Base-by-base conservation (phyloP, 30 jellyfish, hydroid and myxozoan species). In the Aurelia sp. region DNA sequence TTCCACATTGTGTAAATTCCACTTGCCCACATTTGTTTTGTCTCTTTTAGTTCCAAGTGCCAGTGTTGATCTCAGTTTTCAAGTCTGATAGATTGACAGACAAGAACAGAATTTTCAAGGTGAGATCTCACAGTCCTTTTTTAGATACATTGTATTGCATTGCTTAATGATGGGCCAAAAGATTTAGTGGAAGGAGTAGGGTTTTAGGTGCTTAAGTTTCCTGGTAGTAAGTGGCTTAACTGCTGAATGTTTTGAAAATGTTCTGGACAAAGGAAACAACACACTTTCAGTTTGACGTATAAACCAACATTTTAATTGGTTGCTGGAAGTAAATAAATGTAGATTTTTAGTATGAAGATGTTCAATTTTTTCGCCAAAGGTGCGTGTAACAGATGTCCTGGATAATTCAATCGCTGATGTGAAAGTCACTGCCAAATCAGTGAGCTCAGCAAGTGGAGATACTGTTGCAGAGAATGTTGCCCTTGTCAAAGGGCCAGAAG, bases 381-480 rank as follows among this genome's bases (percentile, higher is more conserved):
- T 93, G 11, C 94, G 98, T n/a, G 97, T 93, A n/a, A 93, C 98
- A 4, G 93, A 88, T 70, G 88, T 93, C 23, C 71, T 93, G 88
- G 98, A 93, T 73, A 84, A 79, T 30, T 83, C 98, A 13, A 59
- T 93, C 18, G 65, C 87, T 4, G 97, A 89, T 79, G 96, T 74
- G 20, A 62, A 73, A 69, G 98, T 93, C 3, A 66, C 78, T 13
- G 98, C 97, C 66, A 82, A 76, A 33, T 87, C 98, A 11, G 81
- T 93, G 15, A 48, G 89, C 15, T 84, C 95, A 27, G 85, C 92
- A 73, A 86, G 75, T 84, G 98, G 92, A 10, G 94, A 73, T 15
- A 85, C 92, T 3, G 81, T 93, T 62, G 89, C 90, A 62, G 96
- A 82, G n/a, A 93, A 88, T 86, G 87, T 76, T 69, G 76, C 85